phyloP scores from a whole-genome alignment of 2,888 invertebrate genomes.

The Apamea epomidion region DNA sequence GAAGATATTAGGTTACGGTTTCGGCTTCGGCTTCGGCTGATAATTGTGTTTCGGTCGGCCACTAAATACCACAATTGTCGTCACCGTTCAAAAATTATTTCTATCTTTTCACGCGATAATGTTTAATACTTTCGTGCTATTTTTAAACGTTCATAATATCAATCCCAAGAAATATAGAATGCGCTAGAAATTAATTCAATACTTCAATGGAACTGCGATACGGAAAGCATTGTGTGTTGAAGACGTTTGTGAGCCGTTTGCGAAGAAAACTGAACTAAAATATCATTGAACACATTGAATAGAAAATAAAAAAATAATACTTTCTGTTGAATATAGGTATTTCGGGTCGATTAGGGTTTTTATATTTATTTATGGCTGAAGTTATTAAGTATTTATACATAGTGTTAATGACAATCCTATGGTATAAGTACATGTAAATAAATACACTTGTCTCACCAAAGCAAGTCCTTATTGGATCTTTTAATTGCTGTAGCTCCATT shows the following conservation, averaged over 20 bases:
- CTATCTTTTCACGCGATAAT: not conserved
- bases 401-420: not conserved
- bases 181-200: conserved; percentile 29
- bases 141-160: not conserved
- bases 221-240: conserved; percentile 21
- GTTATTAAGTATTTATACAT: not conserved
- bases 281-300: conserved; percentile 30
- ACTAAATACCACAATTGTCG: no score
- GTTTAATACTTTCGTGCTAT: not conserved
- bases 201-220: conserved; percentile 25
- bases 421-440: conserved; percentile 2
- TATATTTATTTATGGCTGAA: no score
- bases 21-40: no score
- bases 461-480: conserved; percentile 28
- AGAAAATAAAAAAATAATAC: conserved; percentile 34
- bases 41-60: no score
- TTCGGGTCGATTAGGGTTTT: not conserved
- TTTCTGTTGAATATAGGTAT: conserved; percentile 12
- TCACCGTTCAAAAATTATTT: not conserved
- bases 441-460: conserved; percentile 21
- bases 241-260: conserved; percentile 17
- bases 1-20: no score
- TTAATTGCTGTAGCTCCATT: conserved; percentile 63
- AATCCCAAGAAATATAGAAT: conserved; percentile 3
- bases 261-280: conserved; percentile 26